Percentiles rank a stretch among this genome's conserved stretches.
These are phyloP conservation scores for Muntiacus reevesi DNA, from an alignment of 2,113 vertebrate species.

Conservation along the genomic window DNA sequence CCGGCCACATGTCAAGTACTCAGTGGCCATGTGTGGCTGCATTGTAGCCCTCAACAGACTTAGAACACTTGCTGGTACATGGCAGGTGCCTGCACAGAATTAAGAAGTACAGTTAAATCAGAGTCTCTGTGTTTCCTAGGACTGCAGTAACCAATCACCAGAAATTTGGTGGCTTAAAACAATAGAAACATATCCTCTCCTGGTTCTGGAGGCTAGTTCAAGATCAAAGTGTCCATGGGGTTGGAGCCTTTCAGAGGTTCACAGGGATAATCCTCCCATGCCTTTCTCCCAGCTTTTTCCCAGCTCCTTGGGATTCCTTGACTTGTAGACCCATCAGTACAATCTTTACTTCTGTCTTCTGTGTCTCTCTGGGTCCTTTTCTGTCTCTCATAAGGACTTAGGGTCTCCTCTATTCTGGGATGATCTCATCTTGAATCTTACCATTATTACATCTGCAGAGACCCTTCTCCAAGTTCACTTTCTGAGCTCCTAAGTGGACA, in stretches of 20 bases:
- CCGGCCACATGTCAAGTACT: not conserved
- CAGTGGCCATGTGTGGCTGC: accelerated
- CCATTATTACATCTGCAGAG: not conserved
- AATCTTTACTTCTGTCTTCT: not conserved
- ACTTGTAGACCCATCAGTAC: not conserved
- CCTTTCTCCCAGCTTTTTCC: not conserved
- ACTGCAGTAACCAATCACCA: not conserved
- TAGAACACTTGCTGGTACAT: no score
- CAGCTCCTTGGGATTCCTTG: not conserved
- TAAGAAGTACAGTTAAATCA: not conserved
- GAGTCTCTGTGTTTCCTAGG: not conserved
- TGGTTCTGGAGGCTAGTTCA: not conserved
- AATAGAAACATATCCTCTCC: not conserved
- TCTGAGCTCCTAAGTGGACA: not conserved
- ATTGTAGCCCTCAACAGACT: not conserved
- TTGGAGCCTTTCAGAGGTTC: not conserved
- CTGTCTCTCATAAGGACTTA: not conserved
- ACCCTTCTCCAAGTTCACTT: not conserved
- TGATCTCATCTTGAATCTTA: not conserved
- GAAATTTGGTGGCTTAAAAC: not conserved
- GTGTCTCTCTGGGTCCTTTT: not conserved
- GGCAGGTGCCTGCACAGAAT: not conserved
- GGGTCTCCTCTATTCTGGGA: not conserved
- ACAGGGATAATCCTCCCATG: not conserved
- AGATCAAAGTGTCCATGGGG: not conserved